Base-by-base conservation (phyloP, 2,888 invertebrate species). In the Opisthograptis luteolata region DNA sequence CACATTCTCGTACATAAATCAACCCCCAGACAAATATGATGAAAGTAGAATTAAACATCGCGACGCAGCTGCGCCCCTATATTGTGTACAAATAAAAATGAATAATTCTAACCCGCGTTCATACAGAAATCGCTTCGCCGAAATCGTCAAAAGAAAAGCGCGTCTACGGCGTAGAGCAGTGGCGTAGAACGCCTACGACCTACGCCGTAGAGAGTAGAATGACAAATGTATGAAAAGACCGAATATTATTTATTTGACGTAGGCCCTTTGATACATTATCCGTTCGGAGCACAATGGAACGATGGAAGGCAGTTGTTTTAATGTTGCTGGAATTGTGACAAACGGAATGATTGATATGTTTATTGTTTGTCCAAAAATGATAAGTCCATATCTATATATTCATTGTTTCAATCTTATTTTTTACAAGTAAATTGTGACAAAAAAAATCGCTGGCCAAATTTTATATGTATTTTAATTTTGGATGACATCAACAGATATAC, bases 241-340 rank as follows among this genome's bases (percentile, higher is more conserved):
- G 36, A 42, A 58, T 47, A 48, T 49, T 52, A 55, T 54, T 53
- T 56, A 52, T 54, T 51, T 48, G 55, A 48, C 47, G 51, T 24
- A 19, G 30, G 36, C 39, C 40, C 45, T 53, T 55, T 53, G 42
- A 55, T 50, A 50, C 55, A 51, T 52, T 55, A 52, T 49, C 45
- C 45, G 44, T 13, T n/a, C 20, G 32, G 24, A 20, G 7, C 17
- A 41, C 35, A 36, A 40, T 24, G 28, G 40, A 14, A 20, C 30
- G 39, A 14, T 6, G 28, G 36, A 37, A 27, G 49, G 20, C 44
- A 35, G 12, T 44, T 44, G 50, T 44, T 50, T 44, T 28, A 49
- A 31, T 36, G 39, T 28, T 32, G 5, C 20, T 13, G 32, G 37
- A 35, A 41, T 39, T 32, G 49, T 24, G 36, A 50, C 49, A 43